Percentiles rank a stretch among this genome's conserved stretches.
Evolutionary conservation across 1,140 invertebrate species (phyloP).

Genomic region (Carposina sasakii): DNA sequence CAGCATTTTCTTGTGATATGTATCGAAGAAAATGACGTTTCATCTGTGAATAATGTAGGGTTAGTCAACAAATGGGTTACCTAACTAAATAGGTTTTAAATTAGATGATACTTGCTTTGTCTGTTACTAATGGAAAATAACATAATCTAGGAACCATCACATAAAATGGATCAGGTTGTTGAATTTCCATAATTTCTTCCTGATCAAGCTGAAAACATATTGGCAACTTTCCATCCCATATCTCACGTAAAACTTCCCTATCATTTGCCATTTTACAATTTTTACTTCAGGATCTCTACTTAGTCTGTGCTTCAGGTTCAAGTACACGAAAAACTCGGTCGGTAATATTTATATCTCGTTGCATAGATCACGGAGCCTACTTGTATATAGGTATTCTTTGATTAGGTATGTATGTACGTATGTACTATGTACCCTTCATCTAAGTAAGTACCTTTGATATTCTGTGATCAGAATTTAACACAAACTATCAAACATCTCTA

Average conservation of each 20-base stretch:
- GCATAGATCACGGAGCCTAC: no score
- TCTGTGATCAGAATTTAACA: no score
- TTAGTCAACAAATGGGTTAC: background rate
- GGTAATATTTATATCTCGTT: no score
- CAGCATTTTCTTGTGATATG: slow-evolving; percentile 85
- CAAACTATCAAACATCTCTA: no score
- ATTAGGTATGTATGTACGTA: no score
- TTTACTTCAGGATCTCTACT: no score
- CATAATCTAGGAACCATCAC: slow-evolving; percentile 95
- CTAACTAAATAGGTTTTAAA: background rate
- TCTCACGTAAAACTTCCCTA: slow-evolving; percentile 91
- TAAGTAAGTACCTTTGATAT: no score
- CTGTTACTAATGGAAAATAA: slow-evolving; percentile 96
- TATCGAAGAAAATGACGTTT: slow-evolving; percentile 91
- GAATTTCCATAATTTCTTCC: slow-evolving; percentile 90
- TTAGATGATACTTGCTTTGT: slow-evolving; percentile 83
- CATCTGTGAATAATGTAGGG: slow-evolving; percentile 74
- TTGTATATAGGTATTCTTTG: no score
- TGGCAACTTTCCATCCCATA: slow-evolving; percentile 96
- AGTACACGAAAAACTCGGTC: no score
- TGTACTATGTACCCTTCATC: no score
- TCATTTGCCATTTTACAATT: slow-evolving; percentile 85
- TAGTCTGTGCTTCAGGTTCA: no score
- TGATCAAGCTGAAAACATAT: slow-evolving; percentile 90
- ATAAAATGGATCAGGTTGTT: slow-evolving; percentile 93